A percentile compares a stretch with the other conserved stretches of the same genome.
Evolutionary conservation across 2,888 invertebrate genomes (phyloP).

Genomic region (Dascillus cervinus): DNA sequence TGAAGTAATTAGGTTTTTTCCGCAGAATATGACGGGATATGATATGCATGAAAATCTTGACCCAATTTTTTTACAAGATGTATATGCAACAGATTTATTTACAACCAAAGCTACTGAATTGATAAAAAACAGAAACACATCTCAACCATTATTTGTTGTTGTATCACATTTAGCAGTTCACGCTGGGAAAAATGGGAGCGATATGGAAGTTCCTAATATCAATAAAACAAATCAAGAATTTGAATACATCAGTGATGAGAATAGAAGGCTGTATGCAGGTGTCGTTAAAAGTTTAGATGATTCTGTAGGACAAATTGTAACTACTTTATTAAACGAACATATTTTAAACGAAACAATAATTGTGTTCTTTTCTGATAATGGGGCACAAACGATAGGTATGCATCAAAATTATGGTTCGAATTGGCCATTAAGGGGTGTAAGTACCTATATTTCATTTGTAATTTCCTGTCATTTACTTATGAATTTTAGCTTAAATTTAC

Average conservation of each 20-base stretch:
- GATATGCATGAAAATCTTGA: constrained; percentile 41
- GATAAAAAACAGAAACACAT: constrained; percentile 50
- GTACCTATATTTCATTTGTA: too few species aligned
- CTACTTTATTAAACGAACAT: constrained; percentile 54
- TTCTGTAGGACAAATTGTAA: constrained; percentile 70
- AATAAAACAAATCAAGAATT: constrained; percentile 55
- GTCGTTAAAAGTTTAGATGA: constrained; percentile 81
- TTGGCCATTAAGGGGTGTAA: constrained; percentile 71
- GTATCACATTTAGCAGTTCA: constrained; percentile 74
- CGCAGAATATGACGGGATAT: constrained; percentile 29
- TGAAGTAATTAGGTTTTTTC: too few species aligned
- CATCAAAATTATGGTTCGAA: constrained; percentile 70
- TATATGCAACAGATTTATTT: constrained; percentile 65
- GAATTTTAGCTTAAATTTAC: constrained; percentile 55
- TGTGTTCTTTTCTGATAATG: constrained; percentile 83
- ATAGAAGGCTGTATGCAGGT: constrained; percentile 67
- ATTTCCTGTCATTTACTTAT: not conserved
- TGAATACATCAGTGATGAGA: constrained; percentile 55
- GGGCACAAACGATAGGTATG: constrained; percentile 66
- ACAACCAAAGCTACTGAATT: constrained; percentile 57
- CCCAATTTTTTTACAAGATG: constrained; percentile 46
- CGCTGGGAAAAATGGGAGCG: constrained; percentile 56
- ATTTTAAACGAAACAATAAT: constrained; percentile 77
- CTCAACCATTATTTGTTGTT: constrained; percentile 66
- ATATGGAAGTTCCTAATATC: constrained; percentile 59